A percentile compares a stretch with the other conserved stretches of the same genome.
Evolutionary conservation across 2,113 vertebrate species (phyloP).

Genomic region (Hiodon tergisus): DNA sequence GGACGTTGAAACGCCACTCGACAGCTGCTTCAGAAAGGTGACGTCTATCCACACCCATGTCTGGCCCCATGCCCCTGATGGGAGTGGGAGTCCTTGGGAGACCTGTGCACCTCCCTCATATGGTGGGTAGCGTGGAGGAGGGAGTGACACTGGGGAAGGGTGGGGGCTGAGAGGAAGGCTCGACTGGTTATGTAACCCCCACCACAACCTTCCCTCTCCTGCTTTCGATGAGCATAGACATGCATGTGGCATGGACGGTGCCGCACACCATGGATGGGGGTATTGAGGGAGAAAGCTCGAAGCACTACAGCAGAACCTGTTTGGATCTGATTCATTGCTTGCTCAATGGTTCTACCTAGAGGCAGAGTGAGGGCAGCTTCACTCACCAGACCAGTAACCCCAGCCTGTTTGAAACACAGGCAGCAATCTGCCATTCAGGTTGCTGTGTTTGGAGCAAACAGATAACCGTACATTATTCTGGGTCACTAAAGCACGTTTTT

Average conservation of each 20-base stretch:
- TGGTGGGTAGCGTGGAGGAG: slow-evolving; percentile 50
- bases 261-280: slow-evolving; percentile 96
- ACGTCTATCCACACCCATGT: slow-evolving; percentile 37
- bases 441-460: too few species aligned
- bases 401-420: too few species aligned
- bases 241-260: slow-evolving; percentile 98
- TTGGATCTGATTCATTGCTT: slow-evolving; percentile 81
- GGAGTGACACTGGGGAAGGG: slow-evolving; percentile 93
- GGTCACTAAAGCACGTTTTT: too few species aligned
- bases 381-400: slow-evolving; percentile 86
- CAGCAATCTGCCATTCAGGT: too few species aligned
- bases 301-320: slow-evolving; percentile 89
- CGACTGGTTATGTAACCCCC: too few species aligned
- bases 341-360: slow-evolving; percentile 94
- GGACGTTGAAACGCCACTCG: too few species aligned
- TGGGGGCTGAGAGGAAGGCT: slow-evolving; percentile 71
- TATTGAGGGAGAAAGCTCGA: slow-evolving; percentile 84
- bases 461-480: too few species aligned
- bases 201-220: slow-evolving; percentile 50
- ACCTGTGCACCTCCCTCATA: too few species aligned
- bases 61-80: too few species aligned
- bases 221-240: slow-evolving; percentile 94
- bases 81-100: too few species aligned
- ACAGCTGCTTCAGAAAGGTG: slow-evolving; percentile 57
- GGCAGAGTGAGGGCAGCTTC: slow-evolving; percentile 93